Evolutionary conservation across 2,797 vertebrate species (phyloP), one percentile per base, ranked within the genome.

Genomic region (Neosilurus mollespiculum): DNA sequence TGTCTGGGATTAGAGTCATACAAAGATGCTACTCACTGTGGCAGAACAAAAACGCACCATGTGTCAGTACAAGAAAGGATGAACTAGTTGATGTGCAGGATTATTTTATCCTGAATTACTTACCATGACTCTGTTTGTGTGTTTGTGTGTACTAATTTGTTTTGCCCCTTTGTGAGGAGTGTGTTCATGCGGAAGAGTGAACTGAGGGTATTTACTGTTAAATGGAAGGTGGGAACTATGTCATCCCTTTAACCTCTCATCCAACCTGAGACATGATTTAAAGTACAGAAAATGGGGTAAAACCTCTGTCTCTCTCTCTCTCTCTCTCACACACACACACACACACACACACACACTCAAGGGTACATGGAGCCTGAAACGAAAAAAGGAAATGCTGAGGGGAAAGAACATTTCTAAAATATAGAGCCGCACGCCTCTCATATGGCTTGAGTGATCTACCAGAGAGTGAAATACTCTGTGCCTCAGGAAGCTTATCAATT

Each of bases 161-260:
- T 18, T 58, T 65, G 56, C 80, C 58, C 67, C 30, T 67, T 30
- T 79, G 81, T 82, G 66, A 79, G 61, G 72, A 56, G 58, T 62
- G 84, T 86, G 85, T 64, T 86, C 80, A 87, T 86, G 81, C 83
- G 78, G 67, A 85, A 87, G 81, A 86, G 85, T 84, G 85, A 80
- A 51, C 88, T 88, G 61, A 81, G 76, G 78, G 65, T 86, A 75
- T 87, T 88, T 88, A 85, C 81, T 88, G 81, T 85, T 69, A 85
- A 80, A 85, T 83, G 82, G 78, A 85, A 75, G 84, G 83, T 86
- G 84, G 85, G 83, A 65, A 87, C 80, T 72, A 51, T 49, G 86
- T 86, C 84, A 87, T 91, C 87, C 86, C 88, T 93, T 92, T 93
- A 92, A 92, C 91, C 91, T 90, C 77, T 87, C 87, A 86, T 88